Percentiles rank a stretch among this genome's conserved stretches.
These are phyloP conservation scores for Halcyon leucocephala DNA, from an alignment of 2,797 vertebrate genomes.

Conservation along the genomic window DNA sequence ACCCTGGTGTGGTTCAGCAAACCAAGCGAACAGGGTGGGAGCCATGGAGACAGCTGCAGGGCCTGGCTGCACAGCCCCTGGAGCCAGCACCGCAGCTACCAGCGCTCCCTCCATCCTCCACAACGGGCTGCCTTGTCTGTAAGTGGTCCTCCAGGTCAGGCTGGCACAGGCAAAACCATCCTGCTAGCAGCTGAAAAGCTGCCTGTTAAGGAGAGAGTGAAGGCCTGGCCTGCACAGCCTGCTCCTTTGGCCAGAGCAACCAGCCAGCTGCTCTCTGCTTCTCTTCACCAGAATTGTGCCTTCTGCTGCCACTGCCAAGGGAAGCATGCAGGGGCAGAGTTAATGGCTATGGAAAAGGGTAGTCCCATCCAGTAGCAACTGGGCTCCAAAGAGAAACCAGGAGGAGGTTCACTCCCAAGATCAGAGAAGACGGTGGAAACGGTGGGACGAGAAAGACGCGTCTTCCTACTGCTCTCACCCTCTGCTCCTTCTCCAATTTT, in stretches of 20 bases:
- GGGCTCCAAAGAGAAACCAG: neutral
- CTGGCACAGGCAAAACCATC: neutral
- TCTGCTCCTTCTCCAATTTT: neutral
- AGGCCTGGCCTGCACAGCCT: rapidly evolving
- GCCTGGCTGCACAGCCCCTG: neutral
- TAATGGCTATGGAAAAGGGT: neutral
- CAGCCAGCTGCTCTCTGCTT: neutral
- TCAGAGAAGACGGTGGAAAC: neutral
- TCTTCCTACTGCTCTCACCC: neutral
- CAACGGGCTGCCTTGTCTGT: neutral
- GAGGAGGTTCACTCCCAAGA: neutral
- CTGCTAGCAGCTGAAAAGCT: neutral
- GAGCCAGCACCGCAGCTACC: neutral
- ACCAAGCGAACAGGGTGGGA: rapidly evolving
- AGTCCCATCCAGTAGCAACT: neutral
- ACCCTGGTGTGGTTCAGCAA: rapidly evolving
- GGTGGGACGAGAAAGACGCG: neutral
- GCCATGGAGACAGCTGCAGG: rapidly evolving
- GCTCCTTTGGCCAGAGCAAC: neutral
- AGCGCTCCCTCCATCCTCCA: neutral
- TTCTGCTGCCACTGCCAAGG: neutral
- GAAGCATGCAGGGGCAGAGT: neutral
- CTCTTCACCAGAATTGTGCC: neutral
- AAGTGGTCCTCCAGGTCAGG: neutral
- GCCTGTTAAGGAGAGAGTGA: neutral